A percentile compares a stretch with the other conserved stretches of the same genome.
Conservation (phyloP, 2,888 invertebrate genomes). For the Octonoba sinensis region DNA sequence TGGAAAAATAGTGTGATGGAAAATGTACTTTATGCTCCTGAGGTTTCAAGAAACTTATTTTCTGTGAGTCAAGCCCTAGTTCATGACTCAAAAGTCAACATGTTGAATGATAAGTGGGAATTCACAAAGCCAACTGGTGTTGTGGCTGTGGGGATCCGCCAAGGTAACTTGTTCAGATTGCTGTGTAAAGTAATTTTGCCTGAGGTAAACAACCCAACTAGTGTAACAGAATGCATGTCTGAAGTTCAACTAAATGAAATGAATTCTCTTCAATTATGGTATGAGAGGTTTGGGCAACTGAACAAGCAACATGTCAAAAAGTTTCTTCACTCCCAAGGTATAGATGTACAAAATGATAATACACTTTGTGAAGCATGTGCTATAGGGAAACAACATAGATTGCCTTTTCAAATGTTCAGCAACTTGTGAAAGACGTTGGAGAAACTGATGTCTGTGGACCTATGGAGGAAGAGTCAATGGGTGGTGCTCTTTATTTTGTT, state of each 20-base stretch:
- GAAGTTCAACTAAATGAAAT: no score
- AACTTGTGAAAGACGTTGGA: not conserved
- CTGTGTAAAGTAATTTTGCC: no score
- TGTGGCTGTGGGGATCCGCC: no score
- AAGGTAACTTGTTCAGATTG: no score
- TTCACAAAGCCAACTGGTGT: no score
- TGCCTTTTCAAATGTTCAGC: not conserved
- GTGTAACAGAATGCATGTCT: no score
- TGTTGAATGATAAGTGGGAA: no score
- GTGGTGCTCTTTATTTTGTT: conserved; percentile 41
- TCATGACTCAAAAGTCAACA: no score
- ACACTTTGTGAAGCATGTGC: conserved; percentile 10
- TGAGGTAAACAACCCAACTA: no score
- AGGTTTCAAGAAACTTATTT: not conserved
- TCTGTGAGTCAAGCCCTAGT: no score
- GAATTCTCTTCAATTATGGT: conserved; percentile 6
- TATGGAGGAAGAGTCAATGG: conserved; percentile 12
- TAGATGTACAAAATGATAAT: no score
- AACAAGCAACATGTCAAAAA: conserved; percentile 9
- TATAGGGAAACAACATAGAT: conserved; percentile 1
- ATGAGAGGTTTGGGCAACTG: not conserved
- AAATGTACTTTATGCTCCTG: not conserved
- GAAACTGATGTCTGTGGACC: no score
- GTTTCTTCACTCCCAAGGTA: not conserved
- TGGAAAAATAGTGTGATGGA: not conserved